These are phyloP conservation scores for Molossus molossus DNA, from an alignment of 2,797 vertebrate species.

Conservation along the genomic window DNA sequence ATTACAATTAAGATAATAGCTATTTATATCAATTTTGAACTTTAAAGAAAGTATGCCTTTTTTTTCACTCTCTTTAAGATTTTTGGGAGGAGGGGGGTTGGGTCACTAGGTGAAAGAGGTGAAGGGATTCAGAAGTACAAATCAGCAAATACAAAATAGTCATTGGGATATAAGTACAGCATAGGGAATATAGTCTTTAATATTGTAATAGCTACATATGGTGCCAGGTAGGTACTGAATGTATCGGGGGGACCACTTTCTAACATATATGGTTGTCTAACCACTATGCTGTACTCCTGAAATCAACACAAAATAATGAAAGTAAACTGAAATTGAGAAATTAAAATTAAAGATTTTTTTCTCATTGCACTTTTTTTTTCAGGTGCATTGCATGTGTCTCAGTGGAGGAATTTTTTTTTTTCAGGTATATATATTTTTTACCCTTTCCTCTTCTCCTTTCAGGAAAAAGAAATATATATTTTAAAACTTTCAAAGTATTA, in stretches of 20 bases:
- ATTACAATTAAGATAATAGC: background rate
- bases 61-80: background rate
- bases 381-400: background rate
- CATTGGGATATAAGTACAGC: background rate
- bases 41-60: background rate
- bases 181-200: background rate
- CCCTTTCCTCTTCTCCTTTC: background rate
- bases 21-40: background rate
- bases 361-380: background rate
- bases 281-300: background rate
- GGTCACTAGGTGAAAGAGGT: background rate
- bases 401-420: background rate
- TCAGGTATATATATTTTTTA: background rate
- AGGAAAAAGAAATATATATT: background rate
- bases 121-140: background rate
- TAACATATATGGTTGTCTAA: background rate
- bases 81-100: background rate
- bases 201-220: background rate
- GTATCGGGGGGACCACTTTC: background rate
- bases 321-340: background rate
- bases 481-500: background rate
- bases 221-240: background rate
- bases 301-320: background rate
- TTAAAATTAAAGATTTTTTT: background rate
- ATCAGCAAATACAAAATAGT: background rate